phyloP scores from a whole-genome alignment of 2,113 vertebrate genomes.

The Reinhardtius hippoglossoides region DNA sequence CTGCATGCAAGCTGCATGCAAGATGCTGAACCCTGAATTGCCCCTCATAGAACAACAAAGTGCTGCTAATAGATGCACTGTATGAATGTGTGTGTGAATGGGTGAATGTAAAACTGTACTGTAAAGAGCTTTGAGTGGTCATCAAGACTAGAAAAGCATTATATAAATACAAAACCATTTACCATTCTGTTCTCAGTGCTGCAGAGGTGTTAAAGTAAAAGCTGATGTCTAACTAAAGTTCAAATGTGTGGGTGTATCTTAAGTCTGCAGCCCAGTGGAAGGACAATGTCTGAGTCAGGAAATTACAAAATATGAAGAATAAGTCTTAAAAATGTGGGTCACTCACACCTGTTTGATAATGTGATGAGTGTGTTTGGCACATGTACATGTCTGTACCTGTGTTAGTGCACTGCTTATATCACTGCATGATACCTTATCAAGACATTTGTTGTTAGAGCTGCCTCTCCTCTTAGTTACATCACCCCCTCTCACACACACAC shows the following conservation, averaged over 20 bases:
- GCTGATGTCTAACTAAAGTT: slow-evolving; percentile 2
- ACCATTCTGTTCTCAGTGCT: neutral
- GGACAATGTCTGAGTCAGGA: slow-evolving; percentile 27
- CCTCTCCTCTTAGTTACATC: neutral
- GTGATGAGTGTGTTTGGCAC: neutral
- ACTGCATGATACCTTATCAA: neutral
- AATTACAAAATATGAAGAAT: slow-evolving; percentile 14
- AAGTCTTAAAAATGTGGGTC: slow-evolving; percentile 25
- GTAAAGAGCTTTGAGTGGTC: too few relatives aligned
- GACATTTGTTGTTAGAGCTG: neutral
- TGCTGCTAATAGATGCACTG: too few relatives aligned
- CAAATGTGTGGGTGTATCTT: neutral
- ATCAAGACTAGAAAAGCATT: too few relatives aligned
- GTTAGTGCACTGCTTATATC: neutral
- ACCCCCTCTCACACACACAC: neutral
- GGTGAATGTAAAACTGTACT: too few relatives aligned
- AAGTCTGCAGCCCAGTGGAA: neutral
- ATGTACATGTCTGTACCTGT: neutral
- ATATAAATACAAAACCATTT: too few relatives aligned
- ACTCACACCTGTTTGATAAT: slow-evolving; percentile 14
- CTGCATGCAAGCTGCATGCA: too few relatives aligned
- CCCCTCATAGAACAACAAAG: too few relatives aligned
- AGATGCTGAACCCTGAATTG: too few relatives aligned
- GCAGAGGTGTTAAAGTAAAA: slow-evolving; percentile 2
- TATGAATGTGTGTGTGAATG: too few relatives aligned